phyloP scores from a whole-genome alignment of 2,888 invertebrate genomes.

The Eristalinus aeneus region DNA sequence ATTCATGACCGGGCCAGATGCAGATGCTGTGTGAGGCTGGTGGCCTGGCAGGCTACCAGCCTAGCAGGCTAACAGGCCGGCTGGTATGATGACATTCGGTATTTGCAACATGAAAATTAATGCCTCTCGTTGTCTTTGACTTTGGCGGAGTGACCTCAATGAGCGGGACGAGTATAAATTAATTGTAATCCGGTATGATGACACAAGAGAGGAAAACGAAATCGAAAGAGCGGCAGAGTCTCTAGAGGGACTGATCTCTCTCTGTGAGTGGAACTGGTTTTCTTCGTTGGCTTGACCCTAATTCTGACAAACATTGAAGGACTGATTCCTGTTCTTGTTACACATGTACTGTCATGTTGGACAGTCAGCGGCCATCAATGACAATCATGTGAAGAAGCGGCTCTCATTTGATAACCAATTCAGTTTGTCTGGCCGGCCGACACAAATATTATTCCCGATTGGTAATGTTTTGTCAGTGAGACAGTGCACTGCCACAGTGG shows the following conservation, averaged over 20 bases:
- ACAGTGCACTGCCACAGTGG: neutral
- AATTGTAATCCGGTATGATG: conserved; percentile 50
- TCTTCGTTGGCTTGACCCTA: neutral
- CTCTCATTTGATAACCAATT: neutral
- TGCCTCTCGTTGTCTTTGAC: conserved; percentile 69
- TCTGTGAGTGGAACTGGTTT: neutral
- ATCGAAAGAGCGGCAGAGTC: conserved; percentile 36
- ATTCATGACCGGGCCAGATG: conserved; percentile 45
- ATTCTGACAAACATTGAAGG: neutral
- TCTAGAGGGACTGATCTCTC: neutral
- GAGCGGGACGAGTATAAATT: conserved; percentile 63
- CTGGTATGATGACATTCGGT: conserved; percentile 45
- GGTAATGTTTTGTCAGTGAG: neutral
- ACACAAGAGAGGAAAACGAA: conserved; percentile 66
- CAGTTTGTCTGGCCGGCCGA: conserved; percentile 33
- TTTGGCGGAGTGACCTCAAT: conserved; percentile 74
- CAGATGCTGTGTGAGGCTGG: conserved; percentile 40
- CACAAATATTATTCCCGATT: conserved; percentile 31
- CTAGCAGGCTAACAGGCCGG: too few species aligned
- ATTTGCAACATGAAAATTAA: conserved; percentile 58
- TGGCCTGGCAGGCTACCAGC: too few species aligned
- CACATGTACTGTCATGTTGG: neutral
- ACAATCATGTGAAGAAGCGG: neutral
- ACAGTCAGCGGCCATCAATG: neutral
- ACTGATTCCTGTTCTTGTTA: neutral